Evolutionary conservation across 2,888 invertebrate species (phyloP).

Genomic region (Mantis religiosa): DNA sequence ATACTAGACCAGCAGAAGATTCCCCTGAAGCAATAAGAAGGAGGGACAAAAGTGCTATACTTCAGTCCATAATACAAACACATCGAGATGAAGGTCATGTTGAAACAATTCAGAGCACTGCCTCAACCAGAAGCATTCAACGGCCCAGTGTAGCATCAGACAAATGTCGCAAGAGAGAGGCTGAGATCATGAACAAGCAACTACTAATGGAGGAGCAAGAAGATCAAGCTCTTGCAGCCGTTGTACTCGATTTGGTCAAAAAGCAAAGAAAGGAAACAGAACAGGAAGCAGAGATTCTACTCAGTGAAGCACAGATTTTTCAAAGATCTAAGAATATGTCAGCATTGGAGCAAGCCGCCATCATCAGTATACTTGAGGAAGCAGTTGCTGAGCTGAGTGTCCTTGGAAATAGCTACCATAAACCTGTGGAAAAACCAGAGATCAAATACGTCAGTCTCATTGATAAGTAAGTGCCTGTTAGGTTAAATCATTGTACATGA

Average conservation of each 20-base stretch:
- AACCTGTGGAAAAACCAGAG: neutral
- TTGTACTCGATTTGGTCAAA: neutral
- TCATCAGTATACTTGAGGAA: neutral
- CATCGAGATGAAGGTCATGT: neutral
- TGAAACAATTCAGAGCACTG: neutral
- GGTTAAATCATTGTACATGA: too few relatives aligned
- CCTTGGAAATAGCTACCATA: neutral
- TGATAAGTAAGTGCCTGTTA: neutral
- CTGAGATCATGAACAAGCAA: neutral
- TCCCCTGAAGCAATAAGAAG: neutral
- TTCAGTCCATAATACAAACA: neutral
- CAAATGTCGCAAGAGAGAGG: neutral
- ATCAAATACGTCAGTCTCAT: neutral
- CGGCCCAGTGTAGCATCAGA: too few relatives aligned
- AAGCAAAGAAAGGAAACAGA: neutral
- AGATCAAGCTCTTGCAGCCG: neutral
- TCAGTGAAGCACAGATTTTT: neutral
- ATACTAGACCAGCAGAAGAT: neutral
- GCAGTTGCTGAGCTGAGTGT: neutral
- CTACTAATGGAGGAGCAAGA: neutral
- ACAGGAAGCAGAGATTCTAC: neutral
- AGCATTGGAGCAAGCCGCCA: neutral
- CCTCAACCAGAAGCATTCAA: neutral
- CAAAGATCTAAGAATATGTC: neutral
- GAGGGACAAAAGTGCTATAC: neutral